Evolutionary conservation across 2,797 vertebrate species (phyloP).

Genomic region (Halcyon badia): DNA sequence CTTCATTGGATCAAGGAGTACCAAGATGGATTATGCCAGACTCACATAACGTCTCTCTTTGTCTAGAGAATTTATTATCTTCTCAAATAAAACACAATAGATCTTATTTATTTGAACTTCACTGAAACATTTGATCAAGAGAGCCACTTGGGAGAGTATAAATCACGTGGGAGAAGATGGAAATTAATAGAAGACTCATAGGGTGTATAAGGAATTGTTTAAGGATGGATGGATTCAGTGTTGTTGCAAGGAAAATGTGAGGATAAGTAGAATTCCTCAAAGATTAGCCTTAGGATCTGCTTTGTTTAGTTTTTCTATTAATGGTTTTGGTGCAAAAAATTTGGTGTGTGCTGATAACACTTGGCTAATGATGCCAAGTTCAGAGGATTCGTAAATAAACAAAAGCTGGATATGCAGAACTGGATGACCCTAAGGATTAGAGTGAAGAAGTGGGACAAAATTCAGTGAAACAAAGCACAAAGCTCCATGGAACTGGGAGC

Average conservation of each 20-base stretch:
- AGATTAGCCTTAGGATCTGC: conserved; percentile 26
- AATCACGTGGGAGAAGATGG: background rate
- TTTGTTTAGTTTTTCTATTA: conserved; percentile 44
- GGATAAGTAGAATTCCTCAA: conserved; percentile 44
- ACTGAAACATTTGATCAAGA: background rate
- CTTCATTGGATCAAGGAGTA: background rate
- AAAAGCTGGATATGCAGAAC: conserved; percentile 41
- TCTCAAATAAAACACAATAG: background rate
- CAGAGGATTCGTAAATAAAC: conserved; percentile 7
- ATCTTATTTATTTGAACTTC: background rate
- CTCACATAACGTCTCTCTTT: background rate
- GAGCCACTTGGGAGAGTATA: background rate
- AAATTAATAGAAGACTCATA: background rate
- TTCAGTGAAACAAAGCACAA: background rate
- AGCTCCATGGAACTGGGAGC: background rate
- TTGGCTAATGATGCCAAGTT: conserved; percentile 35
- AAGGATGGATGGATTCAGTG: background rate
- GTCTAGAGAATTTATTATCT: background rate
- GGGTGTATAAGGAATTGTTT: background rate
- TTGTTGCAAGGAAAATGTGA: conserved; percentile 7
- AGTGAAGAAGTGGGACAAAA: conserved; percentile 13
- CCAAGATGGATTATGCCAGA: background rate
- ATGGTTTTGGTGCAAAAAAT: conserved; percentile 50
- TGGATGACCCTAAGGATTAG: conserved; percentile 35
- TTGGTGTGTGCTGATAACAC: conserved; percentile 55